Evolutionary conservation across 2,888 invertebrate genomes (phyloP), one percentile per base, ranked within the genome.

Genomic region (Lithophane socia): DNA sequence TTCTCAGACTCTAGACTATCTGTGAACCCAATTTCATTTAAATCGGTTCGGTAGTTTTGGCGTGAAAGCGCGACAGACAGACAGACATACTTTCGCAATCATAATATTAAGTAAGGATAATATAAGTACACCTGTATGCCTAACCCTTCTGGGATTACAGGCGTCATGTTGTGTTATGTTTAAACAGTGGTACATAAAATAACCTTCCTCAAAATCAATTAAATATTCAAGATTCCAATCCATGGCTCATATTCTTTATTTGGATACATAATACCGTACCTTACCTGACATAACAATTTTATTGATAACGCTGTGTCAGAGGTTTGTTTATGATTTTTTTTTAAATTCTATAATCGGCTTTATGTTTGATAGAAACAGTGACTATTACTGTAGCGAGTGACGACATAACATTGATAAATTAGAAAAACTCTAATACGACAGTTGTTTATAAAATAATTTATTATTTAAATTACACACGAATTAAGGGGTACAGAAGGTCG

Each of bases 381-480:
- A 54, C 52, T 47, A 65, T n/a, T 49, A 63, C 68, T 21, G 69
- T 69, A 77, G 68, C 79, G 0, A 79, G 12, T 47, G 8, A n/a
- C 16, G 9, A 56, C 44, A 56, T 21, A 66, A 66, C 65, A 66
- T 16, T 73, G 67, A 82, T 37, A 78, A 77, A 79, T 78, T 49
- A 18, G 5, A 24, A 58, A 44, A 60, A 18, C 3, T 52, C 8
- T 80, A 83, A 75, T 78, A 66, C 52, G 75, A 80, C 68, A 75
- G 63, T 16, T 70, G 44, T 63, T 52, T 74, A 67, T 56, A 72
- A 75, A 80, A 71, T 52, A 67, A 80, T 68, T 49, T 58, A 75
- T 68, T 68, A 68, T 79, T 58, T 44, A 82, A 79, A 82, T 75
- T 37, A 64, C 58, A 54, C 16, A 37, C 2, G 37, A 60, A 68